Percentiles rank a stretch among this genome's conserved stretches.
Evolutionary conservation across 2,888 invertebrate species (phyloP).

Genomic region (Oxystoma pomonae): DNA sequence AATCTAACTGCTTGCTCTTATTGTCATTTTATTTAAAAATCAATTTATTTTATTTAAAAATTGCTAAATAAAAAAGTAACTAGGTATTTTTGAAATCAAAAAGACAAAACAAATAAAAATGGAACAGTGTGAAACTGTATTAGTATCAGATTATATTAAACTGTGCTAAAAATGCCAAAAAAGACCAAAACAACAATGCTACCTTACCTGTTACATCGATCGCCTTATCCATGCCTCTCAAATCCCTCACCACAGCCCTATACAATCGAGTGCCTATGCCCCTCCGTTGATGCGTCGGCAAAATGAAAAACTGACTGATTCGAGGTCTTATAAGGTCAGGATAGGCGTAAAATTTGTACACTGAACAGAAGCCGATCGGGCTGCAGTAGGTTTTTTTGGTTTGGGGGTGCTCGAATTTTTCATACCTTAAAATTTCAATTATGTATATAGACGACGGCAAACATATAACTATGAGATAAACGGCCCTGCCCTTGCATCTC

Average conservation of each 20-base stretch:
- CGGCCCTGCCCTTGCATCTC: background rate
- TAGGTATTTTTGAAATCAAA: no score
- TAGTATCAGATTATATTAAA: no score
- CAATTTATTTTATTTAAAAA: no score
- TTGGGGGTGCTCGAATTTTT: slow-evolving; percentile 61
- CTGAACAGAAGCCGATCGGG: slow-evolving; percentile 83
- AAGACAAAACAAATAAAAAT: no score
- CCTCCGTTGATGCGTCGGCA: slow-evolving; percentile 86
- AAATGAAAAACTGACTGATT: slow-evolving; percentile 86
- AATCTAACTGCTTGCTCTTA: no score
- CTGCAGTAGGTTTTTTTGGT: slow-evolving; percentile 60
- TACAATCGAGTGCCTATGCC: slow-evolving; percentile 83
- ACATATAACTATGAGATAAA: background rate
- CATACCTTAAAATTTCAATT: slow-evolving; percentile 54
- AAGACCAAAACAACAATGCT: no score
- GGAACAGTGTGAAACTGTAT: no score
- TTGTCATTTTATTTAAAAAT: no score
- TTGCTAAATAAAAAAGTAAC: no score
- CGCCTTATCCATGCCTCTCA: slow-evolving; percentile 49
- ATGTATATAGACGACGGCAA: background rate
- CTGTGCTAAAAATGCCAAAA: no score
- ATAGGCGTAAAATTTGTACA: slow-evolving; percentile 94
- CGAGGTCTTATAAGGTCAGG: slow-evolving; percentile 83
- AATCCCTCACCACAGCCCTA: slow-evolving; percentile 36
- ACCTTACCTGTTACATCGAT: slow-evolving; percentile 66